Evolutionary conservation across 2,113 vertebrate genomes (phyloP).

Genomic region (Paramormyrops kingsleyae): DNA sequence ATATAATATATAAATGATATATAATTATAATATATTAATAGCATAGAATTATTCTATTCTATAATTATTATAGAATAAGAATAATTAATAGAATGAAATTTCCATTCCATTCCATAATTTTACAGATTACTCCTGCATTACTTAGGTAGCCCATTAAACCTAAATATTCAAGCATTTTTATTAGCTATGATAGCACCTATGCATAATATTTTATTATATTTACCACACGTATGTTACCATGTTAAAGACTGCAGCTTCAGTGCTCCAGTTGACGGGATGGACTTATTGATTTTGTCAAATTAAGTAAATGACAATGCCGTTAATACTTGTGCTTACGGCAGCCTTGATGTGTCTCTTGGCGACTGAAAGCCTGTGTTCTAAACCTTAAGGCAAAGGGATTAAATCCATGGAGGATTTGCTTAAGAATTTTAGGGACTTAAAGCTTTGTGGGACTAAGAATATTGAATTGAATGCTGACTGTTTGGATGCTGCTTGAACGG

Average conservation of each 20-base stretch:
- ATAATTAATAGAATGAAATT: not conserved
- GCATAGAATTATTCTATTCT: too few species aligned
- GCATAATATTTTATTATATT: not conserved
- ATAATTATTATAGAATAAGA: too few species aligned
- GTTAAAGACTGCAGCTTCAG: not conserved
- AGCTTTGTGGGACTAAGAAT: not conserved
- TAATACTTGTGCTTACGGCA: not conserved
- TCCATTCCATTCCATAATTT: not conserved
- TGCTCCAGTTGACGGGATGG: not conserved
- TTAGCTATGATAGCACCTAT: not conserved
- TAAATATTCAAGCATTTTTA: not conserved
- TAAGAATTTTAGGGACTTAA: constrained; percentile 9
- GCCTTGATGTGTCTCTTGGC: not conserved
- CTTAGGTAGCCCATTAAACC: not conserved
- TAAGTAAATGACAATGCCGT: not conserved
- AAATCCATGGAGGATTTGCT: not conserved
- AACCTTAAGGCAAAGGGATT: not conserved
- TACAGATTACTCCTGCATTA: not conserved
- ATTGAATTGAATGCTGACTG: constrained; percentile 7
- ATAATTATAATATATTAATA: too few species aligned
- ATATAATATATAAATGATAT: too few species aligned
- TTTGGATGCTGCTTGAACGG: not conserved
- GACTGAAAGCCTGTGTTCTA: not conserved
- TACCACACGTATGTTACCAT: not conserved
- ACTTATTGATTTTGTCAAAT: not conserved